phyloP scores from a whole-genome alignment of 2,113 vertebrate species.

The Parus major region DNA sequence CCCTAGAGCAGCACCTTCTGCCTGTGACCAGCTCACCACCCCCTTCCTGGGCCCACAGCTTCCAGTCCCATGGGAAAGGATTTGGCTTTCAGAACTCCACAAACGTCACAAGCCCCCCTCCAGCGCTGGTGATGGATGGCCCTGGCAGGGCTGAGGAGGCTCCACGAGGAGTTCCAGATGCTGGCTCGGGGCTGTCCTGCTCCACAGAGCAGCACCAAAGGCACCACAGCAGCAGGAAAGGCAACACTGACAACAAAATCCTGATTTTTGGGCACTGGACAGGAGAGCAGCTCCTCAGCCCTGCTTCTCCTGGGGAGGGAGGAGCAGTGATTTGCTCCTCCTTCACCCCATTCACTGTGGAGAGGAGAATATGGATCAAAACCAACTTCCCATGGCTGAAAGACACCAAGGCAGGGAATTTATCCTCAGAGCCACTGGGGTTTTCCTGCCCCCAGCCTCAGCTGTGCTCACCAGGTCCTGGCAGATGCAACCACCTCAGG shows the following conservation, averaged over 20 bases:
- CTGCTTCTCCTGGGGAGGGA: not conserved
- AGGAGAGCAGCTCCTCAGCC: not conserved
- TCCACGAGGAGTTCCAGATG: not conserved
- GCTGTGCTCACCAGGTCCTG: not conserved
- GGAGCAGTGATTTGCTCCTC: not conserved
- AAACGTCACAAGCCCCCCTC: not conserved
- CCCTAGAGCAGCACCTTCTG: not conserved
- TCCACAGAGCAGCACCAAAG: not conserved
- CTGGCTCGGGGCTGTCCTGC: not conserved
- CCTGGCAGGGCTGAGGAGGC: not conserved
- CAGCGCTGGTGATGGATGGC: not conserved
- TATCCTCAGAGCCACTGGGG: not conserved
- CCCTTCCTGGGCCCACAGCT: not conserved
- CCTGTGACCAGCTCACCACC: not conserved
- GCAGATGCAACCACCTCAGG: not conserved
- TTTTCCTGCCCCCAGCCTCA: not conserved
- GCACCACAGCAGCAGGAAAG: not conserved
- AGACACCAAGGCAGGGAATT: not conserved
- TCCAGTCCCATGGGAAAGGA: not conserved
- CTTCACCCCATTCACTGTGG: not conserved
- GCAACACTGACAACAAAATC: not conserved
- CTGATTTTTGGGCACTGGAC: not conserved
- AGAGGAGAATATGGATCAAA: not conserved
- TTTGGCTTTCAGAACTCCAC: not conserved
- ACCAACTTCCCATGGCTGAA: not conserved